Evolutionary conservation across 2,888 invertebrate genomes (phyloP).

Genomic region (Caenorhabditis zanzibari): DNA sequence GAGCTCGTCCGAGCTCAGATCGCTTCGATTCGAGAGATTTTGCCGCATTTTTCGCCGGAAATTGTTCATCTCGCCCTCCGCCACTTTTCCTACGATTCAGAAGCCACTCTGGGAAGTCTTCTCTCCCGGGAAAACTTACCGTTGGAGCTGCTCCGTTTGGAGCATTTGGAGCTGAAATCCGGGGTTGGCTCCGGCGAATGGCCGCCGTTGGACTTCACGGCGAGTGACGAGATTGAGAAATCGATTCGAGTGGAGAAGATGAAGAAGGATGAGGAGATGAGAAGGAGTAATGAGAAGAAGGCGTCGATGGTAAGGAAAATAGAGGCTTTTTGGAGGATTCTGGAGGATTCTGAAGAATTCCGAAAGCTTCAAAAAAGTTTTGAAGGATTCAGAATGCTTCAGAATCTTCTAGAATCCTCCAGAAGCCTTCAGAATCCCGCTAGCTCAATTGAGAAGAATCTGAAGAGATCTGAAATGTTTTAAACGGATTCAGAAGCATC

Average conservation of each 20-base stretch:
- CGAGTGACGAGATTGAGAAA: constrained; percentile 57
- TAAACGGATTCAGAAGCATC: no score
- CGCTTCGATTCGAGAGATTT: constrained; percentile 49
- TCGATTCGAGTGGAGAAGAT: constrained; percentile 6
- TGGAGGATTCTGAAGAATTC: not conserved
- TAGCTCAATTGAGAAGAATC: no score
- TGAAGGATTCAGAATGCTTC: no score
- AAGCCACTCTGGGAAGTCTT: constrained; percentile 64
- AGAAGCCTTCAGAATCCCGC: no score
- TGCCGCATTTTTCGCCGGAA: constrained; percentile 42
- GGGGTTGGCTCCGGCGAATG: constrained; percentile 44
- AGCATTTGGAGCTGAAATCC: constrained; percentile 31
- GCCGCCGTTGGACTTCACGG: constrained; percentile 64
- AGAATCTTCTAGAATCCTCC: no score
- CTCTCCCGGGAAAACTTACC: constrained; percentile 69
- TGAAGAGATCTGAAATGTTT: no score
- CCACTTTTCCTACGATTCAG: constrained; percentile 72
- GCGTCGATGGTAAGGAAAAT: constrained; percentile 4
- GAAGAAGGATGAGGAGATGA: constrained; percentile 31
- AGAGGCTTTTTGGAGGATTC: not conserved
- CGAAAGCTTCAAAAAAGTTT: not conserved
- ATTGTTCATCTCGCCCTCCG: constrained; percentile 70
- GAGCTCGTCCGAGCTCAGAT: constrained; percentile 39
- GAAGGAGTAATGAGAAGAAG: constrained; percentile 37
- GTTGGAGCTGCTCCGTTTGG: constrained; percentile 65